Percentiles rank a stretch among this genome's conserved stretches.
phyloP scores from a whole-genome alignment of 2,888 invertebrate species.

The Tupiocoris notatus region DNA sequence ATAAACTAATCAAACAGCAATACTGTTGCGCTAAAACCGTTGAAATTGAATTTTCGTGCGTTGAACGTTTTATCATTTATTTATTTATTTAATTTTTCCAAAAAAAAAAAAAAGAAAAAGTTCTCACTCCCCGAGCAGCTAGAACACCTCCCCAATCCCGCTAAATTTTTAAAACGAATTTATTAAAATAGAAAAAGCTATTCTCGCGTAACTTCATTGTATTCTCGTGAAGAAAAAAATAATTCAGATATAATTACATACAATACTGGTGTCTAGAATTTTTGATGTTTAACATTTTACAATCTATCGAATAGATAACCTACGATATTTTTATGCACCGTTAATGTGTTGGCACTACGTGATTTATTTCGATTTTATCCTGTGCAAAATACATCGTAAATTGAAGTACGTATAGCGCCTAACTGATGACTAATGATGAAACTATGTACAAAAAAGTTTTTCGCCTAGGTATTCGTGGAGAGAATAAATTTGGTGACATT shows the following conservation, averaged over 20 bases:
- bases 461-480: no score
- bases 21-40: no score
- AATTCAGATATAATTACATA: constrained; percentile 29
- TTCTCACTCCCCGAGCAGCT: background rate
- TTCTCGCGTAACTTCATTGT: constrained; percentile 33
- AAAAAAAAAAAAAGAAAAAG: background rate
- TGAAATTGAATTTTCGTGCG: no score
- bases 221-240: constrained; percentile 30
- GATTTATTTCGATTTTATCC: constrained; percentile 9
- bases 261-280: constrained; percentile 35
- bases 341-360: constrained; percentile 38
- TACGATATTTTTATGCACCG: constrained; percentile 39
- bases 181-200: constrained; percentile 6
- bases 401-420: background rate
- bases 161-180: constrained; percentile 20
- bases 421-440: background rate
- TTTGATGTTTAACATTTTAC: constrained; percentile 36
- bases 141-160: constrained; percentile 17
- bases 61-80: no score
- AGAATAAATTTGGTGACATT: no score
- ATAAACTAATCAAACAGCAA: constrained; percentile 26
- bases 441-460: background rate
- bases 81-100: no score
- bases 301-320: constrained; percentile 8
- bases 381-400: background rate